Evolutionary conservation across 2,113 vertebrate species (phyloP), one percentile per base, ranked within the genome.

Genomic region (Rana temporaria): DNA sequence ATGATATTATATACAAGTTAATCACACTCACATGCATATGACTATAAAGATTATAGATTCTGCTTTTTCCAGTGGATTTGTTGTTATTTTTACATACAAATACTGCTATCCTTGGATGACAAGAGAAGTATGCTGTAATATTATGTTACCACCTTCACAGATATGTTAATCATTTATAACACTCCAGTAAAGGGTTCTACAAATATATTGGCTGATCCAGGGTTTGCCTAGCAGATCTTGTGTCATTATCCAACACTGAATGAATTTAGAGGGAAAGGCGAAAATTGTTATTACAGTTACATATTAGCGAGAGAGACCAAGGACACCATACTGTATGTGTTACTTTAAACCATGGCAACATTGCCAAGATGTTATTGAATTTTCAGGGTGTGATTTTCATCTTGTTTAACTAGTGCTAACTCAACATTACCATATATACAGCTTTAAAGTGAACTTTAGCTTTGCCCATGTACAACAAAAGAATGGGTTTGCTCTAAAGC

Each of bases 101-200:
- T 26, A 1, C 1, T 63, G 15, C 20, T 26, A 24, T 63, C 4
- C 60, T 63, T 20, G 14, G 6, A 67, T 67, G 32, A n/a, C 32
- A 38, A 38, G 26, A 34, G 18, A 30, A 22, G 16, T 38, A 42
- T 17, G 6, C 22, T 63, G 59, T 20, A 17, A 76, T 24, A 15
- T 63, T 17, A 62, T 76, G 62, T 63, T 20, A 76, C 26, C 38
- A 62, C 38, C 63, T 42, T 24, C 20, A 22, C 59, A 63, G 38
- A 38, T 76, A 68, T 16, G 42, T 4, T 34, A 42, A 59, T 75
- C 56, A 75, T 20, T 38, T 75, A 60, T 75, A 77, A 62, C 59
- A 77, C 34, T 48, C 52, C 60, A 52, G 59, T 48, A 42, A 63
- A 78, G 62, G 19, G 55, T 17, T 24, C 14, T 14, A 17, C 70